These are phyloP conservation scores for Sarcophaga subvicina DNA, from an alignment of 2,888 invertebrate genomes.

Conservation along the genomic window DNA sequence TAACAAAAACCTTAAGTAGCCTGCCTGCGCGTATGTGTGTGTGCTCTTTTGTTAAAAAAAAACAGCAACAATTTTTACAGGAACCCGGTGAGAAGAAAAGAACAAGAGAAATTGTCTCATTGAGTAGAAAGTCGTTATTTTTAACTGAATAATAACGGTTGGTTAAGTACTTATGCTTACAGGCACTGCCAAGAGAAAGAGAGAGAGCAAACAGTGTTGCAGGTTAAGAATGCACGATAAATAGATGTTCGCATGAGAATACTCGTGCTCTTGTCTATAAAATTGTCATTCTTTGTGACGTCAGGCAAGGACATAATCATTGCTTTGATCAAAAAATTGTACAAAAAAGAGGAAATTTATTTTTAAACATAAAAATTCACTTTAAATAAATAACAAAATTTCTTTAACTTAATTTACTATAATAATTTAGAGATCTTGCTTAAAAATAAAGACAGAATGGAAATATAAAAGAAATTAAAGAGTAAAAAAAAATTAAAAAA, in stretches of 20 bases:
- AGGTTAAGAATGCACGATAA: constrained; percentile 36
- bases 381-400: neutral
- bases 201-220: neutral
- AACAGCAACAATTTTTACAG: constrained; percentile 26
- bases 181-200: neutral
- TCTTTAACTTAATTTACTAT: too few species aligned
- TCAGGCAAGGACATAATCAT: constrained; percentile 73
- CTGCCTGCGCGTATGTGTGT: constrained; percentile 33
- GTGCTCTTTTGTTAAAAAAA: constrained; percentile 35
- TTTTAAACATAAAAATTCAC: neutral
- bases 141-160: constrained; percentile 37
- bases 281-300: constrained; percentile 59
- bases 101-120: constrained; percentile 59
- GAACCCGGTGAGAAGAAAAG: constrained; percentile 41
- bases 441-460: too few species aligned
- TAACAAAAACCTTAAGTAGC: constrained; percentile 66
- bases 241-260: constrained; percentile 43
- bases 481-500: too few species aligned
- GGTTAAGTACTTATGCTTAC: constrained; percentile 11
- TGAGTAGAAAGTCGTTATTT: constrained; percentile 49
- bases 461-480: too few species aligned
- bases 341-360: neutral
- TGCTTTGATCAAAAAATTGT: constrained; percentile 57
- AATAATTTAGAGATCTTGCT: too few species aligned
- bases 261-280: constrained; percentile 70